Conservation (phyloP, 2,113 vertebrate genomes). For the Anarrhichthys ocellatus region DNA sequence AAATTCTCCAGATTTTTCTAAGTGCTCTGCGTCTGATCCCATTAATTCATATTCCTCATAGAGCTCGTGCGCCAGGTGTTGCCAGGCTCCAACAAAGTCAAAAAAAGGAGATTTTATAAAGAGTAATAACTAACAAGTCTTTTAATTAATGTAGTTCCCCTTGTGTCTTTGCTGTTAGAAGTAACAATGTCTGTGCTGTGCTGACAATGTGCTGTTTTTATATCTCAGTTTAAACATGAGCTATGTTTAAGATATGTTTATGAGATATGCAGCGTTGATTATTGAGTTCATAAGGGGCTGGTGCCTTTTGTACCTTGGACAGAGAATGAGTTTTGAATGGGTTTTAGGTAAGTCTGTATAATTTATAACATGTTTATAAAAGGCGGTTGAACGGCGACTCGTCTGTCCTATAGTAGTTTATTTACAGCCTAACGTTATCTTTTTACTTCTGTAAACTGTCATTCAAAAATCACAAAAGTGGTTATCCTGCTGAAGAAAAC, state of each 20-base stretch:
- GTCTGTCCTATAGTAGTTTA: too few species aligned
- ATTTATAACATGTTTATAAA: too few species aligned
- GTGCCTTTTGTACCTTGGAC: neutral
- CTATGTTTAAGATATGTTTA: too few species aligned
- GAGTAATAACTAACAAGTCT: neutral
- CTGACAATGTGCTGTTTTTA: neutral
- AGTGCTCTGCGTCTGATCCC: neutral
- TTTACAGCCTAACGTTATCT: too few species aligned
- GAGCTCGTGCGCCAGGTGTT: neutral
- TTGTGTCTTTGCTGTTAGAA: neutral
- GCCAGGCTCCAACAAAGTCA: neutral
- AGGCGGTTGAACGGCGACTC: too few species aligned
- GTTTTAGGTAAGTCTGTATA: too few species aligned
- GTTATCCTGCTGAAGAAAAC: too few species aligned
- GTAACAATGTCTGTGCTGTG: neutral
- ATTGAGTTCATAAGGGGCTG: neutral
- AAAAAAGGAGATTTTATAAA: neutral
- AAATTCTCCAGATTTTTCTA: neutral
- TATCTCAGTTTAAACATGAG: neutral
- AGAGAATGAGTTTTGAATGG: too few species aligned
- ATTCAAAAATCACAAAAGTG: too few species aligned
- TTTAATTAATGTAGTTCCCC: neutral
- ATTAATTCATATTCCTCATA: neutral
- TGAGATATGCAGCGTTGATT: neutral
- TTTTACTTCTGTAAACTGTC: too few species aligned